Percentiles rank a stretch among this genome's conserved stretches.
phyloP scores from a whole-genome alignment of 2,888 invertebrate genomes.

The Hydraecia micacea region DNA sequence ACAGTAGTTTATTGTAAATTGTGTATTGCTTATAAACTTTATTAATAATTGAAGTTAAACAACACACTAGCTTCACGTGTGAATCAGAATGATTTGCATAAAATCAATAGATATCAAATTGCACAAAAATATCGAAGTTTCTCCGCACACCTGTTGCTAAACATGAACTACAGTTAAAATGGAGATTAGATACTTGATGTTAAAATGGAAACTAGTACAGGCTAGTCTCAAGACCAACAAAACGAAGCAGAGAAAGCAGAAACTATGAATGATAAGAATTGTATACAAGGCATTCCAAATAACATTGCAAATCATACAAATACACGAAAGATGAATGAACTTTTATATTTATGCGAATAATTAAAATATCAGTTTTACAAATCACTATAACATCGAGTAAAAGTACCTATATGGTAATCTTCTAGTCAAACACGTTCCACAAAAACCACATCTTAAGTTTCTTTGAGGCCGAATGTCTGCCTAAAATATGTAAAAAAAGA shows the following conservation, averaged over 20 bases:
- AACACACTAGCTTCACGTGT: constrained; percentile 3
- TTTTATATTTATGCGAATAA: constrained; percentile 44
- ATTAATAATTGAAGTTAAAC: constrained; percentile 19
- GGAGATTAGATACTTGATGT: constrained; percentile 60
- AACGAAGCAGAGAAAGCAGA: constrained; percentile 48
- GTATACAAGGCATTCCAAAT: constrained; percentile 39
- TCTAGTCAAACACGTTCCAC: constrained; percentile 44
- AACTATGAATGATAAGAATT: constrained; percentile 43
- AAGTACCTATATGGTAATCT: constrained; percentile 32
- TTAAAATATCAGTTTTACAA: constrained; percentile 37
- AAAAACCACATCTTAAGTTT: constrained; percentile 12
- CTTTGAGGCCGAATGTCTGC: background rate
- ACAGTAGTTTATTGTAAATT: background rate
- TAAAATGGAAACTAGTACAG: constrained; percentile 60
- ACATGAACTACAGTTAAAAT: constrained; percentile 42
- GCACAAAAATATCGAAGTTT: constrained; percentile 34
- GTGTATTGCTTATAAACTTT: constrained; percentile 24
- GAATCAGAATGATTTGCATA: constrained; percentile 20
- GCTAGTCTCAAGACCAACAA: constrained; percentile 48
- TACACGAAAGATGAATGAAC: constrained; percentile 52
- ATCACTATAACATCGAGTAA: constrained; percentile 34
- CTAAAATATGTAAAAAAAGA: constrained; percentile 32
- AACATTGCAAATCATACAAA: constrained; percentile 29
- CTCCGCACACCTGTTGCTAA: constrained; percentile 38
- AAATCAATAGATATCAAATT: constrained; percentile 32